Evolutionary conservation across 2,113 vertebrate species (phyloP).

Genomic region (Periophthalmodon schlosseri): DNA sequence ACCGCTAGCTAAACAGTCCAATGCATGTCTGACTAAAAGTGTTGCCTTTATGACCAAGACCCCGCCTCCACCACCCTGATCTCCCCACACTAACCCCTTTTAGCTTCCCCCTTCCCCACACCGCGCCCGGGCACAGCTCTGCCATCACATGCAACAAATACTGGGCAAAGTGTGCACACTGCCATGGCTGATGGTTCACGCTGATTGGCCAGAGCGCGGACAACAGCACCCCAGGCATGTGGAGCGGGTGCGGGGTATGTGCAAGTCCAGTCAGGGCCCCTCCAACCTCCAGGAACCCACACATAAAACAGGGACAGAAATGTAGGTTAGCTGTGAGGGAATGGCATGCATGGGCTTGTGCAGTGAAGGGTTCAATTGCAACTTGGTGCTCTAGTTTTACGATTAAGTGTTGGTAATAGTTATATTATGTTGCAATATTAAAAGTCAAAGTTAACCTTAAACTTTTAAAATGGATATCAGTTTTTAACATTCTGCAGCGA

Average conservation of each 20-base stretch:
- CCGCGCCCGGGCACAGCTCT: conserved; percentile 1
- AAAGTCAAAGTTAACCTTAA: no score
- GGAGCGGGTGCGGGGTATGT: conserved; percentile 19
- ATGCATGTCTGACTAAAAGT: conserved; percentile 6
- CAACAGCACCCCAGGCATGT: conserved; percentile 38
- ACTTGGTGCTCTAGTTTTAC: conserved; percentile 3
- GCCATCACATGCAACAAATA: conserved; percentile 45
- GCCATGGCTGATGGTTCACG: conserved; percentile 48
- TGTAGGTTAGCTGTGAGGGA: neutral
- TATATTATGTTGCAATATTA: no score
- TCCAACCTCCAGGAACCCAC: conserved; percentile 12
- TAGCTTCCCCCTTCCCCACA: neutral
- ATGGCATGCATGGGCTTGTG: neutral
- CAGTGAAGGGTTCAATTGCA: conserved; percentile 9
- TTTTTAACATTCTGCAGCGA: no score
- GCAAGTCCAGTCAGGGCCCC: conserved; percentile 13
- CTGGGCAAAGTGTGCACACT: conserved; percentile 26
- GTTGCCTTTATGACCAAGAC: conserved; percentile 2
- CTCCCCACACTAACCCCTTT: neutral
- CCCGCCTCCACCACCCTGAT: neutral
- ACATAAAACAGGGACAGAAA: neutral
- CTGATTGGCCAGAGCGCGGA: conserved; percentile 29
- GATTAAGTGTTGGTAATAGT: neutral
- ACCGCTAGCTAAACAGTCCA: conserved; percentile 12
- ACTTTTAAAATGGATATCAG: no score